Conservation (phyloP, 1,140 invertebrate genomes). For the Drosophila pectinifera region DNA sequence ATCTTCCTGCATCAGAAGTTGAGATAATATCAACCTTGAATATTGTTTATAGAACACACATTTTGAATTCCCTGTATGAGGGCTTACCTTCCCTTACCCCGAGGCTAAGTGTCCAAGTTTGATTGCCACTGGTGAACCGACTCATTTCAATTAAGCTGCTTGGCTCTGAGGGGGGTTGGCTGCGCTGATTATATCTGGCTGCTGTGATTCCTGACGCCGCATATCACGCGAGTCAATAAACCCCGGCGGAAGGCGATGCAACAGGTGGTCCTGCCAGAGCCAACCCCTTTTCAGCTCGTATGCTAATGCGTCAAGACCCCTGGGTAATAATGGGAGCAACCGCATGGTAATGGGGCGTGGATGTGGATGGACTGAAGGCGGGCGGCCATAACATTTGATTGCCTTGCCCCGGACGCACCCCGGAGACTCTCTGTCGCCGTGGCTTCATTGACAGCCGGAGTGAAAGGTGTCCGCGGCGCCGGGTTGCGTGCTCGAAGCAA, state of each 20-base stretch:
- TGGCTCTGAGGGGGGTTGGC: background rate
- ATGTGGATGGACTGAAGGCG: background rate
- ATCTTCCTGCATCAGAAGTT: too few species aligned
- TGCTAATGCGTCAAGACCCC: conserved; percentile 25
- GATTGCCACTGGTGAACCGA: background rate
- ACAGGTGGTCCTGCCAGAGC: conserved; percentile 17
- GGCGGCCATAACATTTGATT: conserved; percentile 37
- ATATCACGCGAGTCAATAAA: conserved; percentile 41
- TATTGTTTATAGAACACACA: too few species aligned
- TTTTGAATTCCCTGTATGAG: too few species aligned
- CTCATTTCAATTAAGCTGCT: conserved; percentile 24
- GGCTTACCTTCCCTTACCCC: background rate
- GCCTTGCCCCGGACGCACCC: conserved; percentile 29
- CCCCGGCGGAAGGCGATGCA: conserved; percentile 4
- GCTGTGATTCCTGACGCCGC: conserved; percentile 36
- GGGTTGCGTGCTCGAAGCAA: conserved; percentile 57
- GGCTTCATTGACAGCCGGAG: conserved; percentile 27
- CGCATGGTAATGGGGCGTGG: background rate
- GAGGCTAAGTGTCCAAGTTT: background rate
- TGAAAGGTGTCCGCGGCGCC: conserved; percentile 38
- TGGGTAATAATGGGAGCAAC: conserved; percentile 2
- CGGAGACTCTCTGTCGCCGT: conserved; percentile 2
- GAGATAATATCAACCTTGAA: too few species aligned
- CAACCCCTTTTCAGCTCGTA: conserved; percentile 38
- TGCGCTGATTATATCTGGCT: conserved; percentile 26